Evolutionary conservation across 2,797 vertebrate genomes (phyloP), one percentile per base, ranked within the genome.

Genomic region (Darevskia mixta): DNA sequence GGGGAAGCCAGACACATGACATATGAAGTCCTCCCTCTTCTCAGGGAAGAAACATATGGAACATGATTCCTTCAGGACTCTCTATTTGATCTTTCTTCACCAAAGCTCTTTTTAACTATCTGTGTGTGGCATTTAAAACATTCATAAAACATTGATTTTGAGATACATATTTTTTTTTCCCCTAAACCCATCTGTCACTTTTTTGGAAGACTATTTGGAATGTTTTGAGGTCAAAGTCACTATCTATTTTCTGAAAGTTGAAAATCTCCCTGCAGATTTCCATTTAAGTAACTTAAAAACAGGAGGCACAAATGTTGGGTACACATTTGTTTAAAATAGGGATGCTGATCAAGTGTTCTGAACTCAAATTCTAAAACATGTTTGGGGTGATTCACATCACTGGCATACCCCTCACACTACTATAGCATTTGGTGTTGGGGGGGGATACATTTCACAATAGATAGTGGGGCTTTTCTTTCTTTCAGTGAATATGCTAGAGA

Each of bases 31-130:
- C 32, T n/a, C 77, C 1, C 27, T 25, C n/a, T 18, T 3, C 18
- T 86, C 3, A 83, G 79, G 10, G 86, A 88, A 87, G 27, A 5
- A 84, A 38, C n/a, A 82, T 3, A 64, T 64, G 35, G 38, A 66
- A 25, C 9, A 78, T 38, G 25, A 61, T 71, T 32, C 2, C 76
- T 88, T 80, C 17, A 86, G 11, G 43, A 45, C 8, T 58, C 4
- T 83, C 35, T 86, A 4, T 69, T 79, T 58, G 43, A 20, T 80
- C 29, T 75, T 87, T 58, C 35, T 20, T 35, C 64, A 58, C 2
- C 61, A 83, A 41, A 78, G 20, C 23, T 82, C 35, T 78, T 41
- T 55, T 49, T 8, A 7, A 72, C 79, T 64, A 75, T 73, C 49
- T 84, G 71, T n/a, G 15, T 58, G 38, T n/a, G 29, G n/a, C 10